These are phyloP conservation scores for Drosophila sproati DNA, from an alignment of 1,140 invertebrate species.

Conservation along the genomic window DNA sequence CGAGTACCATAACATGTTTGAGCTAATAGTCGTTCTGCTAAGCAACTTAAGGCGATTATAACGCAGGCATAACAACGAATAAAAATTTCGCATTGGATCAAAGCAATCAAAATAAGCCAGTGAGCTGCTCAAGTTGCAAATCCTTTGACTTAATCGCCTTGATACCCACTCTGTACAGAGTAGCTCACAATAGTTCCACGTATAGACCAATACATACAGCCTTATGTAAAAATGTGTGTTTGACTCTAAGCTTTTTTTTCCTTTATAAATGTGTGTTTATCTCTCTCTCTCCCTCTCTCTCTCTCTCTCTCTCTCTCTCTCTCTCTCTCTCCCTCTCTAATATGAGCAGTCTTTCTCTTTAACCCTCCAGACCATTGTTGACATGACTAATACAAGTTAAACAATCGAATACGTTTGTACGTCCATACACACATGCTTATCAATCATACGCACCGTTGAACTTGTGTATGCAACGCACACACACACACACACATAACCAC, in stretches of 20 bases:
- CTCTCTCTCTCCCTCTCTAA: neutral
- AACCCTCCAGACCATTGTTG: constrained; percentile 38
- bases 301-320: neutral
- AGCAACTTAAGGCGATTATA: constrained; percentile 31
- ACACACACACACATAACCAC: neutral
- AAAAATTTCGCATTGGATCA: constrained; percentile 3
- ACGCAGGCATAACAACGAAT: neutral
- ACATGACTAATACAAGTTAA: constrained; percentile 63
- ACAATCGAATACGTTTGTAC: constrained; percentile 46
- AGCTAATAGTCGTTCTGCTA: constrained; percentile 10
- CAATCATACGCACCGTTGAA: constrained; percentile 74
- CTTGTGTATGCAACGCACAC: constrained; percentile 40
- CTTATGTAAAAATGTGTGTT: neutral
- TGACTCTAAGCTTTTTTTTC: neutral
- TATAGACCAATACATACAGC: neutral
- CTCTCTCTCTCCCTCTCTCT: neutral
- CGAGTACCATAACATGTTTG: neutral
- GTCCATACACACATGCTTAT: constrained; percentile 22
- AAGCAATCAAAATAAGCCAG: constrained; percentile 24
- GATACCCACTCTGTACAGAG: neutral
- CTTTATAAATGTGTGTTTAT: constrained; percentile 18
- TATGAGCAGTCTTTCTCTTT: neutral
- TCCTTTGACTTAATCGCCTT: constrained; percentile 28
- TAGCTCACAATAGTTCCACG: neutral
- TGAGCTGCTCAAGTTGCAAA: constrained; percentile 19